Base-by-base conservation (phyloP, 2,888 invertebrate genomes). In the Lepeophtheirus nordmannii region DNA sequence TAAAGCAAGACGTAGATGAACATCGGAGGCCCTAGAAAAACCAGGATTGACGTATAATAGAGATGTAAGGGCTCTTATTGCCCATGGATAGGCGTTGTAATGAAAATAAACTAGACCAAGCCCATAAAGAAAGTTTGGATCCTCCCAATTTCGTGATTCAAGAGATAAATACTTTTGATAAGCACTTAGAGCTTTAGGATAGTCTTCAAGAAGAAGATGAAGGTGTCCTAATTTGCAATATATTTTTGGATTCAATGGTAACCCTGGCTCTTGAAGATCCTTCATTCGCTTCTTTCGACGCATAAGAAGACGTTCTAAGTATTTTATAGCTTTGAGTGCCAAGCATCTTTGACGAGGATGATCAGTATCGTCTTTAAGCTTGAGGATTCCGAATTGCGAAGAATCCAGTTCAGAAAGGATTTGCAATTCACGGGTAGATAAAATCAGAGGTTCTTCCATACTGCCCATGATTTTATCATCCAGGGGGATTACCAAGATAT, bases 141-240 rank as follows among this genome's bases (percentile, higher is more conserved):
- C 89, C 76, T 86, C 86, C 88, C 91, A 92, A 67, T 68, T 68
- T 11, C 58, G 62, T 11, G 37, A 10, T 10, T 58, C 38, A 38
- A 66, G 30, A 60, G 70, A 72, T 14, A 72, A 69, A 77, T 87
- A 92, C 75, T 89, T 90, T 78, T 97, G 94, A 78, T 97, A 98
- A 2, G 97, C 94, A 22, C 96, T 96, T 79, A 96, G 82, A 8
- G 97, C 96, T 46, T 94, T 93, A 39, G 86, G 82, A 80, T 87
- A 94, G 74, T 97, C 91, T 76, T 91, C 91, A 20, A 94, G 79
- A 1, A 97, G 80, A 40, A 97, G 81, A 77, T 94, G 90, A 73
- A 96, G 87, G 78, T 97, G 96, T 1, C 97, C 97, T 66, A 97
- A 79, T 78, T 93, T 91, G 74, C 92, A 90, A 77, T 87, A 94